Percentiles rank a stretch among this genome's conserved stretches.
Evolutionary conservation across 2,113 vertebrate species (phyloP).

Genomic region (Acanthochromis polyacanthus): DNA sequence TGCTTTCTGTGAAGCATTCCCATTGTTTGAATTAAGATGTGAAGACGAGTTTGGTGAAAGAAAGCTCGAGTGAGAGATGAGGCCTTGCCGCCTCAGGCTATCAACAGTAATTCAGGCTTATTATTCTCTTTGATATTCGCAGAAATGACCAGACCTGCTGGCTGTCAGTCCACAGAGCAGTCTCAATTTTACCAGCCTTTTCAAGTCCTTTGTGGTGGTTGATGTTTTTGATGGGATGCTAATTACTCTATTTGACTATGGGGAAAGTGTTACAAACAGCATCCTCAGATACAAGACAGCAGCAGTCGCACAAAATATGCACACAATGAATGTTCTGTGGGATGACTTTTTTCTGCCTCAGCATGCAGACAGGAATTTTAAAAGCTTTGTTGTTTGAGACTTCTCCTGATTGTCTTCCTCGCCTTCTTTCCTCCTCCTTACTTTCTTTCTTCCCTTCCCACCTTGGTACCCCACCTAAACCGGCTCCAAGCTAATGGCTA

Average conservation of each 20-base stretch:
- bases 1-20: conserved; percentile 39
- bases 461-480: conserved; percentile 28
- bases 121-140: conserved; percentile 56
- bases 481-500: conserved; percentile 62
- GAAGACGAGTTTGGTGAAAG: conserved; percentile 43
- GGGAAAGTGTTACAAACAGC: conserved; percentile 39
- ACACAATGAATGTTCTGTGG: conserved; percentile 1
- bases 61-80: conserved; percentile 47
- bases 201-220: conserved; percentile 50
- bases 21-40: conserved; percentile 57
- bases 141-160: conserved; percentile 54
- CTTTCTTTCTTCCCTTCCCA: not conserved
- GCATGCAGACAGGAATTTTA: not conserved
- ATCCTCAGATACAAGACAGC: conserved; percentile 25
- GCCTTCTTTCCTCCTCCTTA: not conserved
- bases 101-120: conserved; percentile 47
- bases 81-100: conserved; percentile 21
- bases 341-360: not conserved
- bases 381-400: not conserved
- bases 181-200: conserved; percentile 31
- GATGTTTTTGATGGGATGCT: conserved; percentile 56
- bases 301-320: not conserved
- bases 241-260: conserved; percentile 43
- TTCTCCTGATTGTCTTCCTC: not conserved
- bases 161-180: conserved; percentile 27